phyloP scores from a whole-genome alignment of 2,113 vertebrate genomes.

The Corythoichthys intestinalis region DNA sequence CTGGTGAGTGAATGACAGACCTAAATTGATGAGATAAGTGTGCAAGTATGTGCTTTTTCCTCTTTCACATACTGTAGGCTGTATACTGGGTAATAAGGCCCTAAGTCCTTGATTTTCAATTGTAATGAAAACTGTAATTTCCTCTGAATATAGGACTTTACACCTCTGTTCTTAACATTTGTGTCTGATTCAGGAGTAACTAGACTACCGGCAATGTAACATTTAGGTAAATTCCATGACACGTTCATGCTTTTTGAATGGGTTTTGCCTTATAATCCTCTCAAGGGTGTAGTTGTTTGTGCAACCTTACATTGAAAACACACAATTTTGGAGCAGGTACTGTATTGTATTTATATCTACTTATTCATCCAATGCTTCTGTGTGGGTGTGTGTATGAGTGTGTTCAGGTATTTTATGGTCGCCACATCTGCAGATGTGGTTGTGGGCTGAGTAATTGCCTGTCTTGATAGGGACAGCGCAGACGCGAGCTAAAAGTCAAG shows the following conservation, averaged over 20 bases:
- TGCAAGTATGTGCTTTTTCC: too few relatives aligned
- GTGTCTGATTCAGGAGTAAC: neutral
- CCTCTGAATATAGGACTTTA: too few relatives aligned
- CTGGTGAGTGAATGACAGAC: too few relatives aligned
- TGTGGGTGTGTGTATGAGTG: slow-evolving; percentile 11
- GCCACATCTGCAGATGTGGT: slow-evolving; percentile 85
- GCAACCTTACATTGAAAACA: neutral
- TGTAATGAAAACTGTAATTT: too few relatives aligned
- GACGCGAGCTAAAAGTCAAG: slow-evolving; percentile 87
- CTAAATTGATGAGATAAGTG: too few relatives aligned
- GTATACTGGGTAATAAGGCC: too few relatives aligned
- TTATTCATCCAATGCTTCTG: slow-evolving; percentile 20
- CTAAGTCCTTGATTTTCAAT: too few relatives aligned
- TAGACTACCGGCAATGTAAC: neutral
- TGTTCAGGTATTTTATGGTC: slow-evolving; percentile 72
- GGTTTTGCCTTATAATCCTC: neutral
- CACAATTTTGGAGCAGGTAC: slow-evolving; percentile 20
- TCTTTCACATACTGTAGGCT: too few relatives aligned
- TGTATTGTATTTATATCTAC: slow-evolving; percentile 12
- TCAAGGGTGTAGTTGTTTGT: neutral
- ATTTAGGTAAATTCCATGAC: neutral
- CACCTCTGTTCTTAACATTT: too few relatives aligned
- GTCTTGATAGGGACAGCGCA: slow-evolving; percentile 85
- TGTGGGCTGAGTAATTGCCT: slow-evolving; percentile 95
- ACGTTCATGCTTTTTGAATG: neutral